Base-by-base conservation (phyloP, 1,140 invertebrate species). In the Drosophila obscura region DNA sequence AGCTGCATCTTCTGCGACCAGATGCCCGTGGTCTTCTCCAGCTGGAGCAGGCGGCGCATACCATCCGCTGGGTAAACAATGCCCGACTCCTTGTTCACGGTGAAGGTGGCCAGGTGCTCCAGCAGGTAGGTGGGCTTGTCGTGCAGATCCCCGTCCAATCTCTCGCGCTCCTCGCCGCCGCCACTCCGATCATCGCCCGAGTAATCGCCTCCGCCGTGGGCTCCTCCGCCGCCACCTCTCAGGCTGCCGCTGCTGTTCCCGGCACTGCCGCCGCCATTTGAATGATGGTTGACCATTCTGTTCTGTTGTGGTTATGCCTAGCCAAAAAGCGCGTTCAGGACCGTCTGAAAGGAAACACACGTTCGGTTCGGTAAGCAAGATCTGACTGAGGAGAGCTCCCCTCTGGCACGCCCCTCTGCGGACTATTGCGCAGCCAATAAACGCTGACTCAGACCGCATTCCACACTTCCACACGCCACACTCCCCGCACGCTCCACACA, bases 1-100 rank as follows among this genome's bases (percentile, higher is more conserved):
- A 99, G 93, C 82, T 97, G 95, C 97, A 99, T 99, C 91, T 98
- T 98, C 93, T 99, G 98, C 39, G 98, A 99, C 98, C 98, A 99
- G 91, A 99, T 99, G 59, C 94, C 94, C 87, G 91, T 98, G 31
- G 97, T 97, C 93, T 99, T 99, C 93, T 99, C 99, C 93, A 99
- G 95, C 92, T 99, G 97, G 22, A 99, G 93, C 48, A 99, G 94
- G 43, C 98, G 94, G 19, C 98, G 93, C 95, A 99, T 98, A n/a
- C 99, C 99, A 93, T 99, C 98, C 7, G 96, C 95, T 6, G 96
- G 96, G 92, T 96, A 96, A 39, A 97, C 94, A 87, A 97, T 96
- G 48, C 97, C 96, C 9, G 95, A 96, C 91, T 97, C 96, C 87
- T 96, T 94, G 45, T 96, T 96, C 39, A 99, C 97, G 1, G 97